Evolutionary conservation across 92 coral and sea anemone genomes (phyloP).

Genomic region (Epizoanthus rinbou): DNA sequence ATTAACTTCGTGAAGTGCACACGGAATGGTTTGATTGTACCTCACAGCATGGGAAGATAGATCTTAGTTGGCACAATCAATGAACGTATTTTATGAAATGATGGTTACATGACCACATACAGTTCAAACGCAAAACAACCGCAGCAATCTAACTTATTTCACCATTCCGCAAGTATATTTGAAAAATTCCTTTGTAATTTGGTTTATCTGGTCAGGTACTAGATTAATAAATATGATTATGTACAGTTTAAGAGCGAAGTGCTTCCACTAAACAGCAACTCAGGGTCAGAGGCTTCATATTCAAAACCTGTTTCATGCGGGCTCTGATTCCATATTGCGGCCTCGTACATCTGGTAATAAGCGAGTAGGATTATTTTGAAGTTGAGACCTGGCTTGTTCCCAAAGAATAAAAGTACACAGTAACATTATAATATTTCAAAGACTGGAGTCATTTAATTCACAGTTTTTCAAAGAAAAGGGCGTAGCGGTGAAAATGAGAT

Average conservation of each 20-base stretch:
- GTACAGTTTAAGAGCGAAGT: no score
- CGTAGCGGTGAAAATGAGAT: slow-evolving; percentile 40
- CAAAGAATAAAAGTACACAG: neutral
- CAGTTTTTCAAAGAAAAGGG: slow-evolving; percentile 38
- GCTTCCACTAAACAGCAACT: neutral
- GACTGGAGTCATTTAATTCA: slow-evolving; percentile 13
- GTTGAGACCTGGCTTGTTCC: neutral
- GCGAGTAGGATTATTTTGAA: neutral
- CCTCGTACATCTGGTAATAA: neutral
- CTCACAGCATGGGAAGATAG: slow-evolving; percentile 47
- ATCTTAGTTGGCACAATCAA: slow-evolving; percentile 23
- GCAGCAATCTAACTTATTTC: neutral
- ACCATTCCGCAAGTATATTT: neutral
- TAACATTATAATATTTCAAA: slow-evolving; percentile 31
- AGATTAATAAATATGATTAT: neutral
- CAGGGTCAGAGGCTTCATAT: neutral
- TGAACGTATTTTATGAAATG: slow-evolving; percentile 21
- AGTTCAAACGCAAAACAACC: slow-evolving; percentile 29
- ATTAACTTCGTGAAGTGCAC: slow-evolving; percentile 41
- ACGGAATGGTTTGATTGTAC: slow-evolving; percentile 39
- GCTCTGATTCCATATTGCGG: neutral
- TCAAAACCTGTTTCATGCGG: neutral
- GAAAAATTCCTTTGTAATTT: neutral
- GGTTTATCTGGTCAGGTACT: neutral
- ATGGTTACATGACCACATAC: slow-evolving; percentile 46